These are phyloP conservation scores for Ophthalmolycus amberensis DNA, from an alignment of 2,113 vertebrate genomes.

Conservation along the genomic window DNA sequence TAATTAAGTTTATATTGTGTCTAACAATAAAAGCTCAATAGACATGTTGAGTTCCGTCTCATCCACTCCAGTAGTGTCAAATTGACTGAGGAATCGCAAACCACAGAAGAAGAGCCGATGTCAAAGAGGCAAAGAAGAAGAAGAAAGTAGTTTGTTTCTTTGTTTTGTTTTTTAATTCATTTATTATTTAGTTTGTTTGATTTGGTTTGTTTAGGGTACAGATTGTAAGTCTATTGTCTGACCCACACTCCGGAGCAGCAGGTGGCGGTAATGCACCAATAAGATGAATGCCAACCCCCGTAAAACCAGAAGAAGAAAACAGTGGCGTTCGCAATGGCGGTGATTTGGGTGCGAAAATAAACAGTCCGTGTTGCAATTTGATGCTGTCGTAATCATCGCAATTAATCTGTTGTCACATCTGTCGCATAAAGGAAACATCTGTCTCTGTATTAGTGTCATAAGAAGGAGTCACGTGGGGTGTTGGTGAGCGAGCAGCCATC, in stretches of 20 bases:
- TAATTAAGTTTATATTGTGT: not conserved
- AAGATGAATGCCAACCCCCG: too few relatives aligned
- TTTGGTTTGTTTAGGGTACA: too few relatives aligned
- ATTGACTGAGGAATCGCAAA: not conserved
- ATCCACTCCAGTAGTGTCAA: conserved; percentile 27
- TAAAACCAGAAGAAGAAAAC: conserved; percentile 19
- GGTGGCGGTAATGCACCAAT: too few relatives aligned
- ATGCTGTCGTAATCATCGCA: fast-evolving
- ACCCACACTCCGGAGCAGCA: too few relatives aligned
- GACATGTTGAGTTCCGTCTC: not conserved
- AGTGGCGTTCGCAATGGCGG: conserved; percentile 32
- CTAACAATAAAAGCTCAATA: not conserved
- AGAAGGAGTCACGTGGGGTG: not conserved
- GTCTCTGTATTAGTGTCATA: not conserved
- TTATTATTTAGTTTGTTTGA: too few relatives aligned
- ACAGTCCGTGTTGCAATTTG: not conserved
- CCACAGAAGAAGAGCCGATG: conserved; percentile 36
- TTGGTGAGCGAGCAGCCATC: not conserved
- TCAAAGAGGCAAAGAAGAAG: conserved; percentile 2
- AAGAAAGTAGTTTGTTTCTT: not conserved
- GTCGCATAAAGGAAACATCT: not conserved
- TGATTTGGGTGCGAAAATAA: conserved; percentile 21
- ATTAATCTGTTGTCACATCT: not conserved
- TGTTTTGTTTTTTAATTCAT: too few relatives aligned
- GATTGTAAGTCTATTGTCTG: too few relatives aligned